Evolutionary conservation across 2,113 vertebrate genomes (phyloP).

Genomic region (Mustelus asterias): DNA sequence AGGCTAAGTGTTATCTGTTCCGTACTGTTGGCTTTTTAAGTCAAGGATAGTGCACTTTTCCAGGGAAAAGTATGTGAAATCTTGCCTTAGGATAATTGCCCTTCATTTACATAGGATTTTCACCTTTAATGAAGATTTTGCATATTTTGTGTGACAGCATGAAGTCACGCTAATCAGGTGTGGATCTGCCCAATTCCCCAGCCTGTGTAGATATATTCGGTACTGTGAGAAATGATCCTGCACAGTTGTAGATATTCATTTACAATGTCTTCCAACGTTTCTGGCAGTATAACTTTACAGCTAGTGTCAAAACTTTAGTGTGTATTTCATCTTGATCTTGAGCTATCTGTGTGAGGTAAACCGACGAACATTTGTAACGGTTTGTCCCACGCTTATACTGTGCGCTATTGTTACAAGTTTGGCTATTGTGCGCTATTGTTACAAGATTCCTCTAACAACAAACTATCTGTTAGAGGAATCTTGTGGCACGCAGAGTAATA

Average conservation of each 20-base stretch:
- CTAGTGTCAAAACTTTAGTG: not conserved
- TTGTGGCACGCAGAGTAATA: not conserved
- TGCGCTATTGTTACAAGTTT: no score
- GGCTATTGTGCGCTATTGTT: not conserved
- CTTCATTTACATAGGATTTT: conserved; percentile 21
- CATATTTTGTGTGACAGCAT: not conserved
- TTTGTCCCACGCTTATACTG: not conserved
- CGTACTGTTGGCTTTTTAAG: not conserved
- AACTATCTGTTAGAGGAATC: not conserved
- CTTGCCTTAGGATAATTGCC: not conserved
- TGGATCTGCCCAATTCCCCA: not conserved
- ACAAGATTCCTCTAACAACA: no score
- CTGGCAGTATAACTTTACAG: not conserved
- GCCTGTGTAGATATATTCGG: not conserved
- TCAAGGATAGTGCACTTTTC: not conserved
- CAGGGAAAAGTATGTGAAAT: conserved; percentile 11
- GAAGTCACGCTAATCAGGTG: not conserved
- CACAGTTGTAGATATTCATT: not conserved
- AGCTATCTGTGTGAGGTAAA: not conserved
- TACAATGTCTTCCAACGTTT: not conserved
- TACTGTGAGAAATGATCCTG: not conserved
- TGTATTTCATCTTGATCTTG: not conserved
- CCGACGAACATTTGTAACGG: not conserved
- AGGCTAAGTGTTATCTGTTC: not conserved
- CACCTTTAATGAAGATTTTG: conserved; percentile 21